Evolutionary conservation across 2,797 vertebrate genomes (phyloP), one percentile per base, ranked within the genome.

Genomic region (Halcyon chelicuti): DNA sequence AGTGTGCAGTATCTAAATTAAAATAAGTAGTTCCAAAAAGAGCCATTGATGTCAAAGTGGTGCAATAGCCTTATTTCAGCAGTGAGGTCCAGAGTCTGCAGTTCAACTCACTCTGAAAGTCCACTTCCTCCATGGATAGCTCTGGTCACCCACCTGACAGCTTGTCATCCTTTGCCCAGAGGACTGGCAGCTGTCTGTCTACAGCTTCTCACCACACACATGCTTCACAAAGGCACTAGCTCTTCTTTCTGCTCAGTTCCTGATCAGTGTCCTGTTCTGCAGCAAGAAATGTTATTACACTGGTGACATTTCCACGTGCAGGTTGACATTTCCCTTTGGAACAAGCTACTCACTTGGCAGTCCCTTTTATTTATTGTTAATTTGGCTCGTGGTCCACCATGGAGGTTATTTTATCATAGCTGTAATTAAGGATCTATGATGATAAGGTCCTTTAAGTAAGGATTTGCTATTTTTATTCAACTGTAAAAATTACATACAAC

Each of bases 251-350:
- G 46, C 42, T 74, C 3, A 1, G 31, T 61, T 80, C 75, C 61
- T 7, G 1, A 49, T 71, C 63, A 47, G 25, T 55, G 14, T 35
- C 14, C 15, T 22, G 26, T 65, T 67, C 23, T 78, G 55, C 73
- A 80, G 78, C 15, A 14, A 68, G 80, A 86, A 68, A 84, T 54
- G 63, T 90, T 95, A 83, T 39, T 88, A 61, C 63, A 25, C 37
- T 21, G 40, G 77, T 96, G 91, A 95, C 85, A 96, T 97, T 97
- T 97, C 93, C 71, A 55, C 85, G 81, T 44, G 12, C n/a, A 55
- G 65, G n/a, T n/a, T 96, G 96, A 89, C 70, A 95, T 97, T 98
- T 97, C 91, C 85, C 72, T 96, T 83, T 68, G 93, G 63, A 86
- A 68, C 65, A 63, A 96, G 88, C 61, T 93, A 79, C 63, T 93